phyloP scores from a whole-genome alignment of 2,113 vertebrate species.

The Calyptommatus sinebrachiatus region DNA sequence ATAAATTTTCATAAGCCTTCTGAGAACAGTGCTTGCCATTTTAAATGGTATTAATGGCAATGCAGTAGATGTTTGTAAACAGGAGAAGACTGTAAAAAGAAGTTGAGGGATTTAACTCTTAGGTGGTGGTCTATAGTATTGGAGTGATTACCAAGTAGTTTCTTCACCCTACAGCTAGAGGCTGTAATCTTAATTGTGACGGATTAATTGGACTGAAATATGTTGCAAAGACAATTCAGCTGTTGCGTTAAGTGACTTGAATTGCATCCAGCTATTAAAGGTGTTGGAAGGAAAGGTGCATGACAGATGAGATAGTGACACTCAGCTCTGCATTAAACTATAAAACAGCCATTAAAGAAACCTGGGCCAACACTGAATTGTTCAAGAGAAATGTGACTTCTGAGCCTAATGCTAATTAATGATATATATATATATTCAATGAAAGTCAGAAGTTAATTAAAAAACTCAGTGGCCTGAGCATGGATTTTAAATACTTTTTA shows the following conservation, averaged over 20 bases:
- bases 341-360: conserved; percentile 57
- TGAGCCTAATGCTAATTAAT: conserved; percentile 55
- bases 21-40: accelerated
- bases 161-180: conserved; percentile 7
- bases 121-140: conserved; percentile 36
- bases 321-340: conserved; percentile 49
- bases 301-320: conserved; percentile 36
- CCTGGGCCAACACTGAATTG: conserved; percentile 57
- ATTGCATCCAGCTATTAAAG: conserved; percentile 43
- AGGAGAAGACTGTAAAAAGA: neutral
- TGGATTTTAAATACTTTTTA: conserved; percentile 58
- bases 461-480: conserved; percentile 41
- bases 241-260: conserved; percentile 56
- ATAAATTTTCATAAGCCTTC: neutral
- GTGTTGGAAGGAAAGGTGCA: conserved; percentile 39
- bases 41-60: neutral
- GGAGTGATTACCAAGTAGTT: conserved; percentile 40
- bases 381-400: conserved; percentile 58
- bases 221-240: conserved; percentile 51
- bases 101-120: conserved; percentile 25
- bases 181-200: conserved; percentile 41
- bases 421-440: conserved; percentile 39
- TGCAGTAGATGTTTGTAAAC: neutral
- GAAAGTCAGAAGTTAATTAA: conserved; percentile 61
- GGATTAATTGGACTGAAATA: conserved; percentile 53